These are phyloP conservation scores for Anticlea derivata DNA, from an alignment of 2,888 invertebrate species.

Conservation along the genomic window DNA sequence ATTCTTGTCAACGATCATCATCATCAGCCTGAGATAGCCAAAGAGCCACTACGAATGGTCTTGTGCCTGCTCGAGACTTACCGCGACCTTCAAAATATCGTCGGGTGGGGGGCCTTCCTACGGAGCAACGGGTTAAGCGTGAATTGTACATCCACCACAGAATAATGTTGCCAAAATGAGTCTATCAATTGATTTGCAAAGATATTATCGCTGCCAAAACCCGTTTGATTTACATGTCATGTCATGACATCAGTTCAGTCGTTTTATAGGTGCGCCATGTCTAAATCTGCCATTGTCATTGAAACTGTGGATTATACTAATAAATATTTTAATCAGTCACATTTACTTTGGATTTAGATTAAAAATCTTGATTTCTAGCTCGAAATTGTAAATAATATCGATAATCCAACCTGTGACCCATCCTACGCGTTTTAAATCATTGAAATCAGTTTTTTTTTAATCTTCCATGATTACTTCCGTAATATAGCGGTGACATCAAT, in stretches of 20 bases:
- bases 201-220: neutral
- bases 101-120: no score
- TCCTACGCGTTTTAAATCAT: slow-evolving; percentile 10
- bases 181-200: neutral
- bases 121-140: no score
- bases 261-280: slow-evolving; percentile 1
- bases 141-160: neutral
- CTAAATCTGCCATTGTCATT: slow-evolving; percentile 6
- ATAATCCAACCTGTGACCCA: slow-evolving; percentile 18
- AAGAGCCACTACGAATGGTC: no score
- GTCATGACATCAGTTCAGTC: neutral
- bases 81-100: no score
- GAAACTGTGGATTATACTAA: neutral
- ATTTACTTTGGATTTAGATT: slow-evolving; percentile 5
- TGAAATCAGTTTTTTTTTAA: no score
- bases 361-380: neutral
- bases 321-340: neutral
- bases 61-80: no score
- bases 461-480: no score
- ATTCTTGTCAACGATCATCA: no score
- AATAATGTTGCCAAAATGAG: neutral
- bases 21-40: no score
- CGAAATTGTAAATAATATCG: slow-evolving; percentile 16
- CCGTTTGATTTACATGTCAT: neutral
- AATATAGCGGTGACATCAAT: no score